phyloP scores from a whole-genome alignment of 2,113 vertebrate genomes.

The Aegotheles bennettii region DNA sequence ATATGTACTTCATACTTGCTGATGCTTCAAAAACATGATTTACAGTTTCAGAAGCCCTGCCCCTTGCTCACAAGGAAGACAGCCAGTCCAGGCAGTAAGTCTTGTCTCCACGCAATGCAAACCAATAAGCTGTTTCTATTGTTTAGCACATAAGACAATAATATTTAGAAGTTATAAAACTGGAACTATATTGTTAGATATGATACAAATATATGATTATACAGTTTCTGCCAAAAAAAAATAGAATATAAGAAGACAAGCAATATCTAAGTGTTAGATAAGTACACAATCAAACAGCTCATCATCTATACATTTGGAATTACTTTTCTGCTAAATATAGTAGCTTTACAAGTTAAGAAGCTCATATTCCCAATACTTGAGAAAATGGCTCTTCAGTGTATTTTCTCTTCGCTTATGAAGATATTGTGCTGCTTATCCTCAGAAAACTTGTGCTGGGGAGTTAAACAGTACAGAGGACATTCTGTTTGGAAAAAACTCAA shows the following conservation, averaged over 20 bases:
- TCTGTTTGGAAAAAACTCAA: neutral
- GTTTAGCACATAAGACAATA: neutral
- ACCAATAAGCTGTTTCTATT: neutral
- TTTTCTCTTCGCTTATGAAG: neutral
- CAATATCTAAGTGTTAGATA: neutral
- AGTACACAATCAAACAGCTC: neutral
- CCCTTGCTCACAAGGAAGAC: neutral
- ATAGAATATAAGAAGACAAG: neutral
- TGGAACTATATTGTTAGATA: neutral
- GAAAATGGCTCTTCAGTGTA: neutral
- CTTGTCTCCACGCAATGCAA: neutral
- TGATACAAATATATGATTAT: accelerated
- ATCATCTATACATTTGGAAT: neutral
- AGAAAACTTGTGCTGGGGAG: neutral
- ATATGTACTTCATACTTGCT: neutral
- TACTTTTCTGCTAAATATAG: neutral
- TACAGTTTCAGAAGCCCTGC: neutral
- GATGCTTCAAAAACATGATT: neutral
- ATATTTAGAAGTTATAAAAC: neutral
- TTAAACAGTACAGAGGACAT: neutral
- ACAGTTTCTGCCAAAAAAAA: neutral
- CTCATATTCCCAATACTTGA: neutral
- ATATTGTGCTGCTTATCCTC: neutral
- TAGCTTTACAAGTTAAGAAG: neutral
- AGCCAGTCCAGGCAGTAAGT: neutral